Evolutionary conservation across 2,113 vertebrate genomes (phyloP), one percentile per base, ranked within the genome.

Genomic region (Tringa solitaria): DNA sequence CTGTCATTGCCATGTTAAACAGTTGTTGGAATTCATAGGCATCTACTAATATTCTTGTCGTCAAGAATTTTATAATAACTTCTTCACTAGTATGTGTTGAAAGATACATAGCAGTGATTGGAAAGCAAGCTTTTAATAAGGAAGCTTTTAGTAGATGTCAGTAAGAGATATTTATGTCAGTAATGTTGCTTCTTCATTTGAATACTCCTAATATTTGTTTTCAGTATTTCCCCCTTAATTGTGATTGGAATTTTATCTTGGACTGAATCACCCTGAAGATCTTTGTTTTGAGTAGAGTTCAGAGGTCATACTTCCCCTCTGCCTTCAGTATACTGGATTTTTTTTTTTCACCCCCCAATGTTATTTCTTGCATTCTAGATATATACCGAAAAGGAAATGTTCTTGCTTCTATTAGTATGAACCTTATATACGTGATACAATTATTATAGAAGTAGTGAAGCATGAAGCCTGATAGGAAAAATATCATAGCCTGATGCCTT

Each of bases 271-370:
- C 60, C 21, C 14, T 33, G 32, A 59, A 51, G 18, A 41, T 37
- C 32, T 50, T 32, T 33, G 50, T 37, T 64, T 17, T 54, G 26
- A 20, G 33, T 53, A 3, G 27, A 32, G 4, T 51, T 59, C 8
- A 37, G 39, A 85, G 2, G 4, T 13, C 22, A n/a, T 24, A 7
- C 9, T 33, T 24, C 9, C 8, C 5, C 35, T 32, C 8, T 3
- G 51, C 2, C 5, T 16, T 59, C 5, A 21, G 12, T 56, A 22
- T 46, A 5, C 3, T 22, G 80, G 2, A 41, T 30, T 23, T 18
- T 57, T 30, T 23, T 18, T 57, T 19, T 13, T 4, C 13, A 4
- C 2, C 4, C 8, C 8, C 5, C 2, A 6, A 7, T 11, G 14
- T 5, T 46, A 5, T 18, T 24, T 74, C 6, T 48, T 73, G 20